Evolutionary conservation across 2,888 invertebrate genomes (phyloP), one percentile per base, ranked within the genome.

Genomic region (Pyrocoelia pectoralis): DNA sequence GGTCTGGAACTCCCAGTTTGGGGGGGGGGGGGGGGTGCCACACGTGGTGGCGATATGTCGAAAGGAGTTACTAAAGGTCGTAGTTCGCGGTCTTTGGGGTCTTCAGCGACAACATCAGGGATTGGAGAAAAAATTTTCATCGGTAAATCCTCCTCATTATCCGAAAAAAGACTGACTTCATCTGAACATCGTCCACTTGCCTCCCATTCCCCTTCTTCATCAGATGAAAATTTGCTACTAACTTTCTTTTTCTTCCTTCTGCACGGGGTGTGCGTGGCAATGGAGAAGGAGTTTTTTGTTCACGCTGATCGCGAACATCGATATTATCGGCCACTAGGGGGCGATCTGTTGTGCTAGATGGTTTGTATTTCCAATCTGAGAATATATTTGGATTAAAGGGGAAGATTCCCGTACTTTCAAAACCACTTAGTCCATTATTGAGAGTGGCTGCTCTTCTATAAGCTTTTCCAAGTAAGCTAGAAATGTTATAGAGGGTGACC

Each of bases 381-480:
- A 49, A 49, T 49, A 49, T 17, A 19, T 49, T 49, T 12, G 49
- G 49, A 49, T 49, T 49, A 17, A 49, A 49, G 49, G 49, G 49
- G 9, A 1, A 49, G 15, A 49, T 49, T 14, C 49, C 15, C 18
- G 49, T 19, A 17, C 18, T 49, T 17, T 17, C 49, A 17, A 49
- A 49, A 5, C 43, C 43, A 43, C 43, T 43, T 14, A 43, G 43
- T 43, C 43, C 43, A 13, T 43, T 43, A 13, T 43, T 43, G 13
- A 43, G 43, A 12, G 43, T 43, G 43, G 41, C 41, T 13, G 41
- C 15, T 43, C 8, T 43, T 43, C 41, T 43, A 43, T 43, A 43
- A 43, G 41, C 41, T 43, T 43, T 43, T 43, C 41, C 41, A 15
- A 43, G 12, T 13, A 43, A 13, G 41, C 41, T 13, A 15, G 41